Base-by-base conservation (phyloP, 2,113 vertebrate genomes). In the Tapirus terrestris region DNA sequence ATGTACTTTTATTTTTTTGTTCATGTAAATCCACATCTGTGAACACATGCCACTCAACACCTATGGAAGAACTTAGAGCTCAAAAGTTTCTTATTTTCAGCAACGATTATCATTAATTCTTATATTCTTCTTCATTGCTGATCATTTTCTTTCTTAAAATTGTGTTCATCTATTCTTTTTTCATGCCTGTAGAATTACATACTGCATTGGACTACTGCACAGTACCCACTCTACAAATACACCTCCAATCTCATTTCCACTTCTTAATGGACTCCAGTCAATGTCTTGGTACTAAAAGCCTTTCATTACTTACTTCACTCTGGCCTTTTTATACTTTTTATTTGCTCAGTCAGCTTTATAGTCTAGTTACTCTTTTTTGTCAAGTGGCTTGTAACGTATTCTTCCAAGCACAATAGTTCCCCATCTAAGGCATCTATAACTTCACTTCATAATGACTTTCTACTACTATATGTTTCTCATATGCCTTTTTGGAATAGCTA, bases 301-400 rank as follows among this genome's bases (percentile, higher is more conserved):
- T 94, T 58, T 82, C 29, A 97, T 97, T 98, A 96, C 87, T 97
- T 96, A 65, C 93, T 75, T 81, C 61, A 63, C 60, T 96, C 81
- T 97, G 77, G 56, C 67, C 84, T 98, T 97, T 98, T 97, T 65
- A 87, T 86, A 85, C n/a, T 95, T 97, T 97, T 91, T 76, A 94
- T 98, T 98, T 98, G 13, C 72, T 96, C 86, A 56, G 18, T 97
- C 11, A 82, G 45, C 98, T 97, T 98, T 98, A 98, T 96, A 94
- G 89, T 94, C 56, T 90, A 68, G 67, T 96, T 98, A 80, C 89
- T 94, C 58, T 97, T 98, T 97, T 97, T 96, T 97, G 63, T 96
- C 92, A 91, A 98, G 79, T 77, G 92, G 76, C 88, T 95, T 98
- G 53, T 79, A 95, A 88, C 8, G 51, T 48, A 63, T 93, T 98